Conservation (phyloP, 2,888 invertebrate species). For the Sarcophaga variegata region DNA sequence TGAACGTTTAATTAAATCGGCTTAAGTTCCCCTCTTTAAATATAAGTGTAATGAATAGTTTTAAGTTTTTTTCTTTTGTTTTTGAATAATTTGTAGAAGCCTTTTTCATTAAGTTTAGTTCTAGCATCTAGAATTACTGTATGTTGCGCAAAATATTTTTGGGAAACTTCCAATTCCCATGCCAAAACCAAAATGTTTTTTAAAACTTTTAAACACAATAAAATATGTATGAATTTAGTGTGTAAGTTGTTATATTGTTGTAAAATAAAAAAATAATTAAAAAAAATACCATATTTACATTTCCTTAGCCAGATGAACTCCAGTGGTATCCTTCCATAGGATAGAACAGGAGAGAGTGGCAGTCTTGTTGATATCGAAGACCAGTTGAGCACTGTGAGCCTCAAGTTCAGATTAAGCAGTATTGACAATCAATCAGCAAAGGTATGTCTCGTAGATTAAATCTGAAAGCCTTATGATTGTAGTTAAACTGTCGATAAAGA, state of each 20-base stretch:
- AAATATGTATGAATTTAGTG: neutral
- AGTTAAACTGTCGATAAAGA: no score
- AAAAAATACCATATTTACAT: neutral
- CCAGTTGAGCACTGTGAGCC: no score
- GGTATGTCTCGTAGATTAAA: no score
- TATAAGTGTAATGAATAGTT: constrained; percentile 1
- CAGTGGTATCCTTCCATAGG: no score
- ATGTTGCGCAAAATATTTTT: neutral
- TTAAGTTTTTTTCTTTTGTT: constrained; percentile 2
- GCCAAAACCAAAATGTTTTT: neutral
- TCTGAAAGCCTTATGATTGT: no score
- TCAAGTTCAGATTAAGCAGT: no score
- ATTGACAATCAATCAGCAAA: no score
- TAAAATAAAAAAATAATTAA: constrained; percentile 6
- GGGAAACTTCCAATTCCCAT: neutral
- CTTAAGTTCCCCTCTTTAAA: constrained; percentile 70
- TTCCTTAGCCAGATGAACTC: no score
- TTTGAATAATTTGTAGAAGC: neutral
- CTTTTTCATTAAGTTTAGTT: constrained; percentile 47
- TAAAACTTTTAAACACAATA: neutral
- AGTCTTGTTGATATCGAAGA: no score
- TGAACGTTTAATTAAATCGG: constrained; percentile 80
- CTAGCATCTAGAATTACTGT: constrained; percentile 69
- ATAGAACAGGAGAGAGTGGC: no score
- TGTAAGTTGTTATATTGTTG: constrained; percentile 20